Evolutionary conservation across 2,797 vertebrate genomes (phyloP), one percentile per base, ranked within the genome.

Genomic region (Falco concolor): DNA sequence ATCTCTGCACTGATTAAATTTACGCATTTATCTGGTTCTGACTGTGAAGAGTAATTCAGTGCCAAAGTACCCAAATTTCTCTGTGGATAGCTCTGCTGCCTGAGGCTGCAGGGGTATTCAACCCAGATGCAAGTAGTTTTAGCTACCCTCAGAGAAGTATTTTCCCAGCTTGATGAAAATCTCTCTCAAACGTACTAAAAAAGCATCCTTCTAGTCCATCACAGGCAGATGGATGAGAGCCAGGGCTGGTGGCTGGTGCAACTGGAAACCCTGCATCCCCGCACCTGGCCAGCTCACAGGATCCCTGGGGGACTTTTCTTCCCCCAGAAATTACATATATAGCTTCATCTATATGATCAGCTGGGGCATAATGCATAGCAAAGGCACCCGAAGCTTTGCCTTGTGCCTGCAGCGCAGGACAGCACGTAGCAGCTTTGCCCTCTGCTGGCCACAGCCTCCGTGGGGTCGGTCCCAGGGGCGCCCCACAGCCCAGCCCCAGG

Each of bases 351-450:
- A 0, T 1, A 2, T 2, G 30, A 67, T 5, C 20, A 36, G 49
- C 23, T 4, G 0, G n/a, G 19, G 34, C 3, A 21, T 20, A 50
- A 44, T 1, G 2, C 50, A 18, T 4, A 40, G 17, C 32, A 27
- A 21, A 45, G 23, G 36, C 11, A 54, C 9, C 42, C 22, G 34
- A 4, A 7, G 36, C 28, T 13, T 6, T 36, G 25, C 19, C 1
- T 1, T 2, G 27, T 6, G 18, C 21, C 54, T 8, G 36, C 19
- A 8, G 44, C 3, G 1, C 30, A 32, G 65, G 61, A 30, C 42
- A 45, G 69, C 14, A 5, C 47, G 92, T 47, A 47, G 60, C 84
- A 68, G 91, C 67, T 96, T 96, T 95, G 95, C 94, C 93, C 90
- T 94, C 93, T 96, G 53, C 94, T 89, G 92, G 92, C 42, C 63